phyloP scores from a whole-genome alignment of 1,140 invertebrate species.

The Camponotus pennsylvanicus region DNA sequence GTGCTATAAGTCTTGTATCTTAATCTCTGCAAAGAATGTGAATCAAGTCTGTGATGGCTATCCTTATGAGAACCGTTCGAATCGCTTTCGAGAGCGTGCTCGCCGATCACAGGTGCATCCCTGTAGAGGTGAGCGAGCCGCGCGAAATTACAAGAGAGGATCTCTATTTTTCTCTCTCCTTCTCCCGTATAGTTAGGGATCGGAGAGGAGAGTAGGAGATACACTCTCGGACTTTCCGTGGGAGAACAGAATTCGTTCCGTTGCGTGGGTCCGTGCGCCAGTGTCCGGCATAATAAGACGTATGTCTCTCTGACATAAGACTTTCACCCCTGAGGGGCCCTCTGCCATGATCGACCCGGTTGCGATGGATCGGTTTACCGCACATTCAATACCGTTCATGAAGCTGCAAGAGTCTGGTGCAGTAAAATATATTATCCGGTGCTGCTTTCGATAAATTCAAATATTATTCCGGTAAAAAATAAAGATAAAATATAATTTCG shows the following conservation, averaged over 20 bases:
- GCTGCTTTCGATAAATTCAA: background rate
- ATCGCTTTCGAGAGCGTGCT: constrained; percentile 23
- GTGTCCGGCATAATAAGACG: constrained; percentile 80
- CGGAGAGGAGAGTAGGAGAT: background rate
- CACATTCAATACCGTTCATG: background rate
- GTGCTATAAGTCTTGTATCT: background rate
- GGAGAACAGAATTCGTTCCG: constrained; percentile 63
- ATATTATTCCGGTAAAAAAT: background rate
- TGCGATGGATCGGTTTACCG: constrained; percentile 26
- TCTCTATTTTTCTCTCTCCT: background rate
- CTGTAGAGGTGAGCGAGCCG: background rate
- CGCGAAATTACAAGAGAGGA: constrained; percentile 19
- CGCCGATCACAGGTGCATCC: constrained; percentile 36
- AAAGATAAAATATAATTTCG: too few relatives aligned
- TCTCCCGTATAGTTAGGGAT: background rate
- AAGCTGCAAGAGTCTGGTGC: background rate
- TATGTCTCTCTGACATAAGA: constrained; percentile 80
- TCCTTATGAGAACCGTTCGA: background rate
- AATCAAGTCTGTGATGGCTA: background rate
- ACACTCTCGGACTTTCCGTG: constrained; percentile 40
- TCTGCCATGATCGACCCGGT: constrained; percentile 18
- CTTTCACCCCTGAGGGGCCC: constrained; percentile 81
- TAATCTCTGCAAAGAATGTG: background rate
- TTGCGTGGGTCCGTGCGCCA: constrained; percentile 70
- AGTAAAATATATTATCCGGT: background rate